phyloP scores from a whole-genome alignment of 2,797 vertebrate species.

The Selene dorsalis region DNA sequence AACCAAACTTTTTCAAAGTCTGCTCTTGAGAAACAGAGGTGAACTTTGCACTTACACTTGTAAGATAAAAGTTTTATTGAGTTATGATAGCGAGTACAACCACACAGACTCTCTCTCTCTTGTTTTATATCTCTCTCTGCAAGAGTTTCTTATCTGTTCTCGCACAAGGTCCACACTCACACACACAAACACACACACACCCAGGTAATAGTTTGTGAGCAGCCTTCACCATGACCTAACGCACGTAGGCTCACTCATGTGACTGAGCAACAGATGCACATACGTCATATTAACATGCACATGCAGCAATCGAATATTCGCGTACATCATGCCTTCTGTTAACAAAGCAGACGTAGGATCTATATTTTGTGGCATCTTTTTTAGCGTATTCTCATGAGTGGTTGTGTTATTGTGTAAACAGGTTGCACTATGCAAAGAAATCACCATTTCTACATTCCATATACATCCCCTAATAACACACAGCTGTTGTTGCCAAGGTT shows the following conservation, averaged over 20 bases:
- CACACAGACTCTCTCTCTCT: slow-evolving; percentile 17
- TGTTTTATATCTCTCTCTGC: slow-evolving; percentile 52
- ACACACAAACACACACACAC: slow-evolving; percentile 28
- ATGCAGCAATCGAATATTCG: neutral
- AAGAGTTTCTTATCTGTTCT: slow-evolving; percentile 61
- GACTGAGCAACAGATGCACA: neutral
- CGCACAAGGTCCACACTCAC: slow-evolving; percentile 44
- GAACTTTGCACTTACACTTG: slow-evolving; percentile 69
- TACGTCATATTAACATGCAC: slow-evolving; percentile 4
- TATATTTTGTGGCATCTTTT: neutral
- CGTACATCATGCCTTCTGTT: neutral
- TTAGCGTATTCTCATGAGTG: neutral
- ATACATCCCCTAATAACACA: slow-evolving; percentile 45
- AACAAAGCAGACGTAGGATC: neutral
- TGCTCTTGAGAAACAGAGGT: slow-evolving; percentile 48
- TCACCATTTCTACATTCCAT: slow-evolving; percentile 30
- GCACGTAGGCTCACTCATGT: slow-evolving; percentile 66
- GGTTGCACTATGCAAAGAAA: slow-evolving; percentile 11
- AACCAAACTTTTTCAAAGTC: slow-evolving; percentile 52
- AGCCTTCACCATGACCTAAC: slow-evolving; percentile 36
- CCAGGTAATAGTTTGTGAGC: slow-evolving; percentile 15
- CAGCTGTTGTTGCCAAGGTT: slow-evolving; percentile 63
- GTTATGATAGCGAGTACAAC: slow-evolving; percentile 59
- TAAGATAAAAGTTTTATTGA: slow-evolving; percentile 72
- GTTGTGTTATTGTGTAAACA: neutral